These are phyloP conservation scores for Bombus balteatus DNA, from an alignment of 1,140 invertebrate genomes.

Conservation along the genomic window DNA sequence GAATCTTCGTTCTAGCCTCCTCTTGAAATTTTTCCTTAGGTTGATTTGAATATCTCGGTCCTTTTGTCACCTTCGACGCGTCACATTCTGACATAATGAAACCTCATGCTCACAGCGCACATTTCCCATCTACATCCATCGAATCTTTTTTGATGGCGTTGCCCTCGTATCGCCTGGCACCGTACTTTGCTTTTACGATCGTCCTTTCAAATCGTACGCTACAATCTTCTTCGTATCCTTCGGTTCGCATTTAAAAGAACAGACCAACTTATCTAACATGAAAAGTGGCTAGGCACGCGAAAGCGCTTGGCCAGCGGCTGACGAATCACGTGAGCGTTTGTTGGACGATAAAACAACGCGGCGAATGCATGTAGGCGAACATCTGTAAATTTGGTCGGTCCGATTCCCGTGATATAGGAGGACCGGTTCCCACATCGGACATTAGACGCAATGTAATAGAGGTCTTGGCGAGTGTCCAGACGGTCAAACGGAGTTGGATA, in stretches of 20 bases:
- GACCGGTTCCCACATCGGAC: constrained; percentile 51
- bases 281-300: background rate
- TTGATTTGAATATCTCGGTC: background rate
- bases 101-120: too few species aligned
- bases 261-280: background rate
- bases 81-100: too few species aligned
- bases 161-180: background rate
- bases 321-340: background rate
- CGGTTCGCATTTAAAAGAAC: background rate
- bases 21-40: too few species aligned
- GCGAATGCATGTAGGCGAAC: constrained; percentile 42
- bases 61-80: background rate
- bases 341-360: constrained; percentile 40
- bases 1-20: too few species aligned
- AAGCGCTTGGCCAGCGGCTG: background rate
- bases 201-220: constrained; percentile 9
- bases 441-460: constrained; percentile 75
- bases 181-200: constrained; percentile 17
- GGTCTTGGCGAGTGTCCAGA: constrained; percentile 73
- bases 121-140: too few species aligned
- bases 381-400: constrained; percentile 68
- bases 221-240: background rate
- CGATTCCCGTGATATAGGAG: constrained; percentile 56
- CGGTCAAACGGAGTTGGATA: constrained; percentile 59
- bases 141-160: background rate